Evolutionary conservation across 2,888 invertebrate genomes (phyloP).

Genomic region (Syrista parreyssii): DNA sequence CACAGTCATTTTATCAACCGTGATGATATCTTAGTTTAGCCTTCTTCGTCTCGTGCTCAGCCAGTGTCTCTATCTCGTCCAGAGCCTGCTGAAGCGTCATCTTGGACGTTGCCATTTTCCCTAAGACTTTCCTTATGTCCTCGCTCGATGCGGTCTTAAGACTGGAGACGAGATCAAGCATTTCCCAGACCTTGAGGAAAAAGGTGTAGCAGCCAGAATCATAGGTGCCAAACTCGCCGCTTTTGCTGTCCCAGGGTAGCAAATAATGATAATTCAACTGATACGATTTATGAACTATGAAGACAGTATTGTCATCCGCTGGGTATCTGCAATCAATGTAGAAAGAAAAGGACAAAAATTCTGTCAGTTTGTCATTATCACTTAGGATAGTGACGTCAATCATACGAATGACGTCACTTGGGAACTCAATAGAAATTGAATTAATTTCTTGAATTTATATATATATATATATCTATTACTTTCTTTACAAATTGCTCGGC

Average conservation of each 20-base stretch:
- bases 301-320: constrained; percentile 79
- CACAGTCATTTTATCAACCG: not conserved
- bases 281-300: constrained; percentile 78
- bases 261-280: constrained; percentile 88
- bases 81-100: constrained; percentile 48
- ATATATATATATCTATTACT: too few species aligned
- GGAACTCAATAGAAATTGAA: not conserved
- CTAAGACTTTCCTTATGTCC: constrained; percentile 74
- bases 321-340: constrained; percentile 70
- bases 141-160: constrained; percentile 74
- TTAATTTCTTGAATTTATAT: constrained; percentile 1
- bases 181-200: constrained; percentile 77
- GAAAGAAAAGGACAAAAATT: not conserved
- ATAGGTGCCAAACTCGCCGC: constrained; percentile 84
- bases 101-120: constrained; percentile 65
- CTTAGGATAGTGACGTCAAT: not conserved
- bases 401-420: not conserved
- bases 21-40: constrained; percentile 41
- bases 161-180: constrained; percentile 74
- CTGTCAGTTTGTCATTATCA: not conserved
- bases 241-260: constrained; percentile 83
- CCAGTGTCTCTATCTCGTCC: constrained; percentile 41
- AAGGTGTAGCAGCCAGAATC: constrained; percentile 74
- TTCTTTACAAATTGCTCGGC: not conserved
- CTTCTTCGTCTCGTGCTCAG: constrained; percentile 40